Evolutionary conservation across 2,113 vertebrate genomes (phyloP), one percentile per base, ranked within the genome.

Genomic region (Tapirus terrestris): DNA sequence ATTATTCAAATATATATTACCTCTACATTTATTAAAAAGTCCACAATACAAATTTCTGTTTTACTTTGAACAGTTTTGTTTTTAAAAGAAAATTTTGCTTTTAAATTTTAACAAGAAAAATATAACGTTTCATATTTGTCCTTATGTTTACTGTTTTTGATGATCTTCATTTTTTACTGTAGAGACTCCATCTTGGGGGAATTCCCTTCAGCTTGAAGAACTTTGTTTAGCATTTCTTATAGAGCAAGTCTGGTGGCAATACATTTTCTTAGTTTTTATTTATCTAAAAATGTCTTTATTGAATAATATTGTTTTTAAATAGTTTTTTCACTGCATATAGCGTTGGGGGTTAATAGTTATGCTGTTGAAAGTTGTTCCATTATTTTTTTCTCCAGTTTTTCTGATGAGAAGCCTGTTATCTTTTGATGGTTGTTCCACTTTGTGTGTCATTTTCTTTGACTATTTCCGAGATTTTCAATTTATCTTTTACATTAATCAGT

Each of bases 401-500:
- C 20, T 72, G n/a, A 79, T 63, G 36, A 94, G 6, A 86, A 86
- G 5, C 10, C 23, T 79, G 21, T 12, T 27, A 56, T 33, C 11
- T 80, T 89, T 81, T 67, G 33, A 53, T 67, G 36, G 36, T 65
- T 73, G 5, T 75, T 56, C 48, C 20, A 85, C 21, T 91, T 91
- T 75, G 39, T 75, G 48, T 86, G 56, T 80, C 33, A 79, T 56
- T 89, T 89, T 85, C 56, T 48, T n/a, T 72, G 45, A 61, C 31
- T 61, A 45, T 77, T 93, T 77, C 61, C 33, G 53, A 68, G 33
- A 89, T 70, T 63, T 77, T 72, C 45, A 53, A 61, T 86, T 58
- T 84, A 33, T 68, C 72, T 96, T 79, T 96, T 60, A 70, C 72
- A 89, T 79, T 84, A 90, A 68, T 53, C 53, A 56, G 23, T 31